Percentiles rank a stretch among this genome's conserved stretches.
Evolutionary conservation across 2,113 vertebrate genomes (phyloP).

Genomic region (Marcusenius ussheri): DNA sequence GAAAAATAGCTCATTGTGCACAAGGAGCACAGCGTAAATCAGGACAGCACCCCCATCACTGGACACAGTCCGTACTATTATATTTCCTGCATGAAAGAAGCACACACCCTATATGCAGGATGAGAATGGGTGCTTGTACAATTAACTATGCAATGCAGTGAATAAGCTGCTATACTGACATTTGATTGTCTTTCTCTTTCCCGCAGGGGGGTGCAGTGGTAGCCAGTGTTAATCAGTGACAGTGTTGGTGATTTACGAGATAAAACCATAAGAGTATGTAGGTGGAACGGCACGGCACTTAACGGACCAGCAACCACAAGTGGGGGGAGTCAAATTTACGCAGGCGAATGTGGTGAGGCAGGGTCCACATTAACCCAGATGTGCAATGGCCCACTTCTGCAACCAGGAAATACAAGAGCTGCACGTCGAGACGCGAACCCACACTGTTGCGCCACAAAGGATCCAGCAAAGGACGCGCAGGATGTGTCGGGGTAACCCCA

Average conservation of each 20-base stretch:
- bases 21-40: background rate
- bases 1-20: background rate
- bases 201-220: background rate
- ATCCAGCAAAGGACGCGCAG: background rate
- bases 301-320: background rate
- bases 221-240: background rate
- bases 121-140: background rate
- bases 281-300: background rate
- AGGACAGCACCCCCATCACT: background rate
- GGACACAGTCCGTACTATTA: background rate
- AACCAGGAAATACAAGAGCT: background rate
- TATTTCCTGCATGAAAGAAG: background rate
- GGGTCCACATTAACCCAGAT: constrained; percentile 45
- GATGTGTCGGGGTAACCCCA: constrained; percentile 20
- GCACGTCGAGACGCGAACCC: background rate
- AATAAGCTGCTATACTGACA: background rate
- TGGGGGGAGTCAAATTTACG: constrained; percentile 24
- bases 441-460: background rate
- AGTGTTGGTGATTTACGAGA: background rate
- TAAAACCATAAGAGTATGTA: background rate
- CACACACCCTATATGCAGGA: background rate
- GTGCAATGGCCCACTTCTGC: constrained; percentile 47
- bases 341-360: background rate
- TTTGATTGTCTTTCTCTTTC: background rate
- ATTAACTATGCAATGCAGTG: background rate